Conservation (phyloP, 2,888 invertebrate species). For the Campoplex nolae region DNA sequence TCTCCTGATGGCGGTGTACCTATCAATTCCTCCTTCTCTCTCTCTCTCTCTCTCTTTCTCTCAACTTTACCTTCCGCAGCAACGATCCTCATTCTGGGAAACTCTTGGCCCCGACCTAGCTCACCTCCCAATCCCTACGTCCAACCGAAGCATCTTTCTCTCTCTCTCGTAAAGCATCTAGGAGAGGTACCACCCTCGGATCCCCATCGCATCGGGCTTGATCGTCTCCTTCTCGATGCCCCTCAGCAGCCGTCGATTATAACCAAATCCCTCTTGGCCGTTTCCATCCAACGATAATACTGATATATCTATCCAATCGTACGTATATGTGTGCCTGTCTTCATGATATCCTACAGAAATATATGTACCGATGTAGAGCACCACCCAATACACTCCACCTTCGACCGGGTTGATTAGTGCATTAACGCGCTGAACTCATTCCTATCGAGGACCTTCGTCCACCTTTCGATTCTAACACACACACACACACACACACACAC, state of each 20-base stretch:
- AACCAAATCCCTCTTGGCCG: slow-evolving; percentile 78
- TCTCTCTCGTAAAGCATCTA: slow-evolving; percentile 50
- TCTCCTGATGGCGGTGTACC: slow-evolving; percentile 72
- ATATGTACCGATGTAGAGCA: slow-evolving; percentile 45
- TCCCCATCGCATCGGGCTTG: not conserved
- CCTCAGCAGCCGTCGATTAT: slow-evolving; percentile 81
- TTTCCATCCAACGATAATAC: slow-evolving; percentile 64
- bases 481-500: slow-evolving; percentile 7
- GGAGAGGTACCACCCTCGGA: slow-evolving; percentile 61
- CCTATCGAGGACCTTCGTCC: slow-evolving; percentile 67
- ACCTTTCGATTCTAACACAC: slow-evolving; percentile 65
- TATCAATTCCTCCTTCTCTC: slow-evolving; percentile 61
- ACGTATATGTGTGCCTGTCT: not conserved
- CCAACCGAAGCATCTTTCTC: slow-evolving; percentile 32
- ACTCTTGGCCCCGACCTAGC: slow-evolving; percentile 67
- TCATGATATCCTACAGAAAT: not conserved
- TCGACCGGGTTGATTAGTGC: slow-evolving; percentile 81
- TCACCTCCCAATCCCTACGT: slow-evolving; percentile 39
- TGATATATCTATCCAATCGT: slow-evolving; percentile 14
- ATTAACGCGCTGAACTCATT: slow-evolving; percentile 79
- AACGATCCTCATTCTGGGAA: slow-evolving; percentile 65
- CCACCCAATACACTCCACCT: slow-evolving; percentile 78
- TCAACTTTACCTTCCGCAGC: slow-evolving; percentile 70
- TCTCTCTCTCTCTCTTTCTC: slow-evolving; percentile 21
- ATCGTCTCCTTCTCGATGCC: slow-evolving; percentile 65